A percentile compares a stretch with the other conserved stretches of the same genome.
These are phyloP conservation scores for Oreohelix idahoensis DNA, from an alignment of 1,140 invertebrate species.

Conservation along the genomic window DNA sequence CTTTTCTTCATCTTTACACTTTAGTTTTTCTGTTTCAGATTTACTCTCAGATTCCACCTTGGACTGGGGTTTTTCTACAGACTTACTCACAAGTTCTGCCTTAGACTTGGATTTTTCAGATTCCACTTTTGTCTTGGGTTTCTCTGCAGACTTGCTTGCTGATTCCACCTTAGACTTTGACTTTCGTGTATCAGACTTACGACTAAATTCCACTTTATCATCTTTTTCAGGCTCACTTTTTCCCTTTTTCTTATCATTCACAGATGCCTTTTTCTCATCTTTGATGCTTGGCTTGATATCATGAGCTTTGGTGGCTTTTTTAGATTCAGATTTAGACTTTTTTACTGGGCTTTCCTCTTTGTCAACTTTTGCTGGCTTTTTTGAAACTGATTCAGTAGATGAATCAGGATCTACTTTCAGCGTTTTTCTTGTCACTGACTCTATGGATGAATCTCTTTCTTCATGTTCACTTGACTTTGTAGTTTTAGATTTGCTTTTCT, in stretches of 20 bases:
- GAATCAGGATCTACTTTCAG: slow-evolving; percentile 25
- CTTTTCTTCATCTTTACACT: background rate
- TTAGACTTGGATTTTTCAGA: background rate
- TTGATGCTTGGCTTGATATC: slow-evolving; percentile 33
- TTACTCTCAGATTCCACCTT: too few species aligned
- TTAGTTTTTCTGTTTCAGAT: background rate
- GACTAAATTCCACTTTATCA: background rate
- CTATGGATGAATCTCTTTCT: slow-evolving; percentile 40
- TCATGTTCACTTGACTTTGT: slow-evolving; percentile 6
- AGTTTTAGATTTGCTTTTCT: slow-evolving; percentile 45
- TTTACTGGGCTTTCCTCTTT: slow-evolving; percentile 12
- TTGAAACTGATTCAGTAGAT: slow-evolving; percentile 19
- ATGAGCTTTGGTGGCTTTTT: slow-evolving; percentile 36
- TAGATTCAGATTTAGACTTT: slow-evolving; percentile 30
- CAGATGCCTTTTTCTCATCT: slow-evolving; percentile 17
- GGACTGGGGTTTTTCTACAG: too few species aligned
- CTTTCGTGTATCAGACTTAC: background rate
- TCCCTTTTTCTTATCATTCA: slow-evolving; percentile 19
- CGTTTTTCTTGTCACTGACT: slow-evolving; percentile 45
- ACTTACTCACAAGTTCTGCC: background rate
- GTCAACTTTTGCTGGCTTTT: slow-evolving; percentile 37
- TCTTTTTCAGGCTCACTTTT: background rate
- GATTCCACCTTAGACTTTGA: background rate
- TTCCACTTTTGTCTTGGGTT: background rate
- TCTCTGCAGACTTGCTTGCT: background rate